Conservation (phyloP, 2,888 invertebrate genomes). For the Nysson spinosus region DNA sequence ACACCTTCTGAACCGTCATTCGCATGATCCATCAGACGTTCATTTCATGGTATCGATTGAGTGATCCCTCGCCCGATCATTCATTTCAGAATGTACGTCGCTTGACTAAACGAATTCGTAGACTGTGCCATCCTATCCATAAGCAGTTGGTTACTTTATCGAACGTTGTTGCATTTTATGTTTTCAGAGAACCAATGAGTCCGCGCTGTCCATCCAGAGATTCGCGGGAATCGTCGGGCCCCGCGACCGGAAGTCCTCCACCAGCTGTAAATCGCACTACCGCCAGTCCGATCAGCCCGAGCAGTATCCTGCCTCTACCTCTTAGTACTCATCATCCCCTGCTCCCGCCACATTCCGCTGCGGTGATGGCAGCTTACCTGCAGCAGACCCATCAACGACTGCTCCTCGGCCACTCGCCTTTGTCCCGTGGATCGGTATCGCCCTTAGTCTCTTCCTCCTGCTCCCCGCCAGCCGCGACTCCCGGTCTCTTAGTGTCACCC, state of each 20-base stretch:
- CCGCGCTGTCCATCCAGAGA: conserved; percentile 91
- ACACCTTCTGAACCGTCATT: no score
- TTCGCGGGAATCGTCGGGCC: conserved; percentile 83
- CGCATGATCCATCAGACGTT: no score
- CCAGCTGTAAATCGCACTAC: conserved; percentile 79
- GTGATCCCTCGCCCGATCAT: no score
- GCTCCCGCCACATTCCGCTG: conserved; percentile 88
- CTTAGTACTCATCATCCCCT: conserved; percentile 83
- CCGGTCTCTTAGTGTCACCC: conserved; percentile 80
- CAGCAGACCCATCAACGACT: conserved; percentile 86
- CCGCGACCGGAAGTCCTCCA: conserved; percentile 86
- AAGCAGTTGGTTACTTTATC: no score
- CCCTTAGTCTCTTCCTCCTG: conserved; percentile 86
- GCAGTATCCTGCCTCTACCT: conserved; percentile 83
- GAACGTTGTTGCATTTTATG: conserved; percentile 70
- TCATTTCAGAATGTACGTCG: no score
- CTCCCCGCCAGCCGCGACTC: conserved; percentile 80
- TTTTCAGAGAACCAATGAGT: conserved; percentile 85
- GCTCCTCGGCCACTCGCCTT: conserved; percentile 82
- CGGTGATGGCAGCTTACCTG: conserved; percentile 87
- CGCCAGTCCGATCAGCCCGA: conserved; percentile 81
- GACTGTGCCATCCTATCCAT: no score
- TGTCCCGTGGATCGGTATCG: conserved; percentile 81
- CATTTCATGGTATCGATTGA: no score
- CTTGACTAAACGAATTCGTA: no score